Base-by-base conservation (phyloP, 2,888 invertebrate genomes). In the Nomada goodeniana region DNA sequence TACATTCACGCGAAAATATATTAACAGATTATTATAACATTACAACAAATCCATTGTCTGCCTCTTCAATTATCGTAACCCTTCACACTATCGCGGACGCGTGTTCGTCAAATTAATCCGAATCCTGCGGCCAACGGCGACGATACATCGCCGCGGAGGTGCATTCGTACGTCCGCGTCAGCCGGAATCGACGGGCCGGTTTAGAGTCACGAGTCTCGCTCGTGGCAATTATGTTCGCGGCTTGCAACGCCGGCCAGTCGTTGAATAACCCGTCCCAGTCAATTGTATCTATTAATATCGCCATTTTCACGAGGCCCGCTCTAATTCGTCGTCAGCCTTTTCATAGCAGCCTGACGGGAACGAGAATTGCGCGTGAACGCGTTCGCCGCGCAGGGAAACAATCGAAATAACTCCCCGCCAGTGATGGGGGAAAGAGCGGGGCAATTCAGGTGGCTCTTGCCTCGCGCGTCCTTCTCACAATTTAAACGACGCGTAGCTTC, bases 1-100 rank as follows among this genome's bases (percentile, higher is more conserved):
- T 93, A 93, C 89, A 92, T 92, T 91, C 90, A 92, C 93, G 92
- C 93, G 91, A 93, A 92, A 93, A 93, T 93, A 93, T 93, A 93
- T 93, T 91, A 92, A 92, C 92, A 93, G 89, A 93, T 93, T 93
- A 93, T 92, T 93, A 93, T 91, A 89, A 93, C 90, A 86, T 88
- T 88, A 88, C 87, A 79, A 88, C 52, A 75, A 82, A 85, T 76
- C 61, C 26, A 69, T 64, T 64, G 69, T 23, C 23, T 81, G 79
- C 74, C 77, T 85, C 52, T 88, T 84, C 75, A 68, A 71, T 82
- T 61, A 44, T 50, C 60, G 20, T 20, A 61, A 60, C 59, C 29
- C 29, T 15, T 20, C 13, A 20, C 4, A 59, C 47, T 3, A 20
- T 18, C 18, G 29, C 18, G 15, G 5, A 18, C 18, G 5, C 50